Percentiles rank a stretch among this genome's conserved stretches.
These are phyloP conservation scores for Goniozus legneri DNA, from an alignment of 1,140 invertebrate genomes.

Conservation along the genomic window DNA sequence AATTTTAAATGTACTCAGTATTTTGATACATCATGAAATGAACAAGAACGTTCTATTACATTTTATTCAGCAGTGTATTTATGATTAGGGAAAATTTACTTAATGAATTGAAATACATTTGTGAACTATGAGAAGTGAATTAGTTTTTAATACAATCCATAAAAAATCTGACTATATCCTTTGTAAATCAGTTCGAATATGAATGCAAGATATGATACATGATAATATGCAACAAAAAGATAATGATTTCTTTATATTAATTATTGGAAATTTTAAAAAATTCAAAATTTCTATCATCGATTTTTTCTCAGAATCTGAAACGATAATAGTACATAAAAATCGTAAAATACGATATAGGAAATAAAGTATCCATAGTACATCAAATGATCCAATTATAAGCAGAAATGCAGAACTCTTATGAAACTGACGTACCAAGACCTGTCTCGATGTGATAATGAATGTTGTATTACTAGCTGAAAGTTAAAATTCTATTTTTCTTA, in stretches of 20 bases:
- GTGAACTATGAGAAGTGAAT: background rate
- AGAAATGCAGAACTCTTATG: background rate
- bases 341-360: background rate
- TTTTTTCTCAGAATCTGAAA: too few species aligned
- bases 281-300: background rate
- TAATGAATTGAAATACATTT: background rate
- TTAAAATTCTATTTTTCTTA: constrained; percentile 26
- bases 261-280: background rate
- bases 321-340: too few species aligned
- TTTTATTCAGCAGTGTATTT: too few species aligned
- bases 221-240: too few species aligned
- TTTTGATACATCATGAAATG: background rate
- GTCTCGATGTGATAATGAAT: constrained; percentile 23
- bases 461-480: constrained; percentile 18
- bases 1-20: background rate
- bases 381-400: background rate
- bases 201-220: too few species aligned
- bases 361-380: background rate
- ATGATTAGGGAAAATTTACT: background rate
- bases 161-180: background rate
- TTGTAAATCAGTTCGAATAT: too few species aligned
- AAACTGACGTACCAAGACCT: constrained; percentile 8
- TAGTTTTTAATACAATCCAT: background rate
- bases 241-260: background rate
- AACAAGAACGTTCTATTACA: too few species aligned